Evolutionary conservation across 1,140 invertebrate species (phyloP), one percentile per base, ranked within the genome.

Genomic region (Euura lappo): DNA sequence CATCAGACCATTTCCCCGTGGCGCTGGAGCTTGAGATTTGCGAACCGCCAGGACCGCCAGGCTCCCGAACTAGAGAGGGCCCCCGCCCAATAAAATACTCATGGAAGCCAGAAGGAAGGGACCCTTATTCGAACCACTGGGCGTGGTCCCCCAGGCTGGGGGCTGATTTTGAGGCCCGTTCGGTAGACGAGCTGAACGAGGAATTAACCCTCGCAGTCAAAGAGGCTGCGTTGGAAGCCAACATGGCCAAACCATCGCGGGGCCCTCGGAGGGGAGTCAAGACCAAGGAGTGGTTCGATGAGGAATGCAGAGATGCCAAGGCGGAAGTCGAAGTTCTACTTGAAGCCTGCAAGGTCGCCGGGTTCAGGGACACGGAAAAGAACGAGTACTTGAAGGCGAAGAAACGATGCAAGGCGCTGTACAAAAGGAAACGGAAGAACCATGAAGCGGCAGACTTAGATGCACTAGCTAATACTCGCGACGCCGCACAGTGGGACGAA

Each of bases 1-100:
- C 6, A 11, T 70, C 69, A 6, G 69, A 70, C 47, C 69, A 70
- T 46, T 70, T 70, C 69, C 69, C 69, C 28, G 44, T 70, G 6
- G 11, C 10, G n/a, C 45, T 70, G 44, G 44, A 70, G 42, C 11
- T 70, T 10, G 2, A 11, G 11, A 2, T 11, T 13, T 46, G 8
- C n/a, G 6, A 43, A 43, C 45, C n/a, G 6, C 6, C 11, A 51
- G 6, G 6, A 11, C 47, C 6, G 11, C 47, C 6, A 51, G 6
- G 47, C 11, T 11, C 6, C 47, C 47, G 6, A 51, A 51, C 47
- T 7, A 51, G 47, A 11, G 47, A 51, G 6, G 6, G 47, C 11
- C 6, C 1, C 47, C 6, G 11, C 47, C 6, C 6, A 51, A 51
- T 11, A 7, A 6, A 51, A 51, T 51, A 51, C 11, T 7, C 11